Evolutionary conservation across 2,113 vertebrate species (phyloP), one percentile per base, ranked within the genome.

Genomic region (Trogon melanurus): DNA sequence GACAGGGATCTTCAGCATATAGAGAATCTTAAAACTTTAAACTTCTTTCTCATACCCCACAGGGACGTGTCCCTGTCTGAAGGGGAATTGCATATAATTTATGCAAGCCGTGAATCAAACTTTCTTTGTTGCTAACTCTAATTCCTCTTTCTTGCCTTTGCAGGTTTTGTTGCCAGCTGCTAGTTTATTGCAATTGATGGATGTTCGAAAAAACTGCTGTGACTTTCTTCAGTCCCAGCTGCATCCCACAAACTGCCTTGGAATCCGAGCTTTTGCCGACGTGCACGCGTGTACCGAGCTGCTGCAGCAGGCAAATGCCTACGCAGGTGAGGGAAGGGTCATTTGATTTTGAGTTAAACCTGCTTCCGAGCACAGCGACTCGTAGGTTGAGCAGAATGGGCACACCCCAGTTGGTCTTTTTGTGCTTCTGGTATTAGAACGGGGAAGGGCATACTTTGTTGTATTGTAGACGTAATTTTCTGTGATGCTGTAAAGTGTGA

Each of bases 171-270:
- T 99, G 81, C 99, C 99, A 23, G 99, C 99, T 80, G 99, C 99
- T 75, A 99, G 99, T 54, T 98, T 99, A 94, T 96, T 99, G 73
- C 99, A 99, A 95, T 79, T 99, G 96, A 99, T 99, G 99, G 99
- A 99, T 11, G 99, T 99, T 14, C 98, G 99, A 34, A 99, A 99
- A 94, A 98, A 99, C 89, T 99, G 99, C 95, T 99, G 99, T 54
- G 99, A 99, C 95, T 99, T 99, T 93, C 98, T 99, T 19, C 99
- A 99, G 73, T 98, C 99, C 73, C 99, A 99, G 98, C 97, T 99
- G 82, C 99, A 99, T 62, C 98, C 99, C 95, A 98, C 98, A 4
- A 99, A 99, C 96, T 99, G 99, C 97, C 98, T 99, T 81, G 99
- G 99, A 81, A 99, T 99, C 97, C 98, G 99, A 7, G 99, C 98